Conservation (phyloP, 2,113 vertebrate species). For the Zingel zingel region DNA sequence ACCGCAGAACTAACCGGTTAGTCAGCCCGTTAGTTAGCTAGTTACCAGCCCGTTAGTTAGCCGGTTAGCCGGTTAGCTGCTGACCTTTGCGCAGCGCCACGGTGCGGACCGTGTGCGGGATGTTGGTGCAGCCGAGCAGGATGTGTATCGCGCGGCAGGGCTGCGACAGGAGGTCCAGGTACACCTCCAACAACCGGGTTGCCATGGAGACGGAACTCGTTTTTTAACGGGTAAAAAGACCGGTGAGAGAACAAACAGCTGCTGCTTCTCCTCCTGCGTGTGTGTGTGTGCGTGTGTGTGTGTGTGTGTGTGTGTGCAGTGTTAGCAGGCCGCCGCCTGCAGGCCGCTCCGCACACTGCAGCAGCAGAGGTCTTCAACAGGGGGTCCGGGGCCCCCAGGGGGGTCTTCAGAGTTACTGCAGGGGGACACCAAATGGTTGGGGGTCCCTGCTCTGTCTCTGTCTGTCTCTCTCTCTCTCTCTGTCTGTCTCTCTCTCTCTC, state of each 20-base stretch:
- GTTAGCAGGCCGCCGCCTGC: too few relatives aligned
- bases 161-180: slow-evolving; percentile 84
- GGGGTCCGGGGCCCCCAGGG: too few relatives aligned
- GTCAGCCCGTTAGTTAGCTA: background rate
- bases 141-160: slow-evolving; percentile 82
- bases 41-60: background rate
- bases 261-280: background rate
- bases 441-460: too few relatives aligned
- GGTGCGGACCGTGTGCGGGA: slow-evolving; percentile 75
- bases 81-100: slow-evolving; percentile 82
- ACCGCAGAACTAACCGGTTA: background rate
- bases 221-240: background rate
- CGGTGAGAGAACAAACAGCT: background rate
- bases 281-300: too few relatives aligned
- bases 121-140: slow-evolving; percentile 70
- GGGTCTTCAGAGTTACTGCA: too few relatives aligned
- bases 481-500: too few relatives aligned
- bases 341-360: too few relatives aligned
- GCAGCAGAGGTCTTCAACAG: too few relatives aligned
- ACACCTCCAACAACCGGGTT: slow-evolving; percentile 50
- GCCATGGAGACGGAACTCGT: slow-evolving; percentile 32
- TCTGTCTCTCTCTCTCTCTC: too few relatives aligned
- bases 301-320: too few relatives aligned
- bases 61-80: background rate
- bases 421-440: too few relatives aligned